Evolutionary conservation across 1,140 invertebrate species (phyloP), one percentile per base, ranked within the genome.

Genomic region (Ostrea edulis): DNA sequence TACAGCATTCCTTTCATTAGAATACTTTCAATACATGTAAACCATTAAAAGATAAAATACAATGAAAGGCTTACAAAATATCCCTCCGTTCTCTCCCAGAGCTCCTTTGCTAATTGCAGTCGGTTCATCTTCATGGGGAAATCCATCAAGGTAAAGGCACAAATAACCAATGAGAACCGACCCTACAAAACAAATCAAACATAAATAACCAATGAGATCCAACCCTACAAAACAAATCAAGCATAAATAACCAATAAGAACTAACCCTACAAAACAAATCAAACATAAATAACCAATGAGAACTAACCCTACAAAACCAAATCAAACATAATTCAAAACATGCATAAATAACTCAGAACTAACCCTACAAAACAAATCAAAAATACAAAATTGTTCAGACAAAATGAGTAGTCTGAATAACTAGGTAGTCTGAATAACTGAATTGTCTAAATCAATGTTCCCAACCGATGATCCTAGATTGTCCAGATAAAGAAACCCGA

Each of bases 131-230:
- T 22, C 22, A 29, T 35, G 11, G 68, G 68, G 25, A 77, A 77
- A 25, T 77, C 68, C 68, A 77, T 77, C 29, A 77, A 77, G 14
- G 68, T 77, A 35, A 35, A 77, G 68, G 68, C 68, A 77, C 68
- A 77, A 12, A 77, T 77, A 8, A 77, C 68, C 68, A 77, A 25
- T 22, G 68, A 77, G 25, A 77, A 77, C 4, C 68, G 12, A 35
- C 68, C 68, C 68, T 77, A 35, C 14, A 77, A 44, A 35, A 77
- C 14, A 77, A 62, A 62, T 20, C 29, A 77, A 25, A 25, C 25
- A 29, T 25, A 77, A 12, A 77, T 77, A 8, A 77, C 68, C 68
- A 77, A 25, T 22, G 68, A 77, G 25, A 77, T 35, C 4, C 68
- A 14, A 35, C 68, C 68, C 25, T 77, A 35, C 14, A 77, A 44